These are phyloP conservation scores for Nysson spinosus DNA, from an alignment of 2,888 invertebrate species.

Conservation along the genomic window DNA sequence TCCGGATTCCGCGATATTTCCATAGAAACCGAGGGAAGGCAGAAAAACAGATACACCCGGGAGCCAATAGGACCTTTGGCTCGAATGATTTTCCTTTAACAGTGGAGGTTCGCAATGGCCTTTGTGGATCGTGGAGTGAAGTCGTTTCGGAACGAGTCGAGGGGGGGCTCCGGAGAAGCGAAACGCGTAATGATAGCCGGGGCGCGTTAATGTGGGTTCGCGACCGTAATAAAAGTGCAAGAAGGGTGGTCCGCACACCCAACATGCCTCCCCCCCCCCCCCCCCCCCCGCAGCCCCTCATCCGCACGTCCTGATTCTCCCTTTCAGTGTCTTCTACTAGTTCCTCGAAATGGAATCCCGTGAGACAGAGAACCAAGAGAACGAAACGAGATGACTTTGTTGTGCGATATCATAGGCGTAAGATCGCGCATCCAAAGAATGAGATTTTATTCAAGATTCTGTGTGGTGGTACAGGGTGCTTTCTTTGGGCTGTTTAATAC, in stretches of 20 bases:
- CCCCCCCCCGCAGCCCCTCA: not conserved
- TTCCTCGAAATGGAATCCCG: slow-evolving; percentile 39
- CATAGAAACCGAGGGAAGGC: not conserved
- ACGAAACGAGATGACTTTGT: slow-evolving; percentile 22
- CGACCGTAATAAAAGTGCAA: slow-evolving; percentile 53
- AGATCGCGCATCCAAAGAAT: not conserved
- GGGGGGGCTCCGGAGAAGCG: slow-evolving; percentile 17
- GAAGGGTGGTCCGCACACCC: slow-evolving; percentile 26
- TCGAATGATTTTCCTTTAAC: slow-evolving; percentile 23
- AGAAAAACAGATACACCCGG: slow-evolving; percentile 6
- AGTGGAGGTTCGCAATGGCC: slow-evolving; percentile 29
- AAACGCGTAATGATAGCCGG: slow-evolving; percentile 47
- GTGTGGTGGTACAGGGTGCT: too few relatives aligned
- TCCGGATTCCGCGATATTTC: too few relatives aligned
- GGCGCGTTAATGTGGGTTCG: slow-evolving; percentile 53
- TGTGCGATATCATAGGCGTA: slow-evolving; percentile 27
- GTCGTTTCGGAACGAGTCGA: slow-evolving; percentile 9
- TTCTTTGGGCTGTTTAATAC: too few relatives aligned
- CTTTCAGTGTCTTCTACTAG: slow-evolving; percentile 32
- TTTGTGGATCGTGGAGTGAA: slow-evolving; percentile 17
- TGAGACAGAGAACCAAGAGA: slow-evolving; percentile 5
- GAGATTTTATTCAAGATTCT: not conserved
- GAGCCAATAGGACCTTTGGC: slow-evolving; percentile 14
- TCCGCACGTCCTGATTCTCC: not conserved
- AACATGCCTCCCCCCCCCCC: not conserved